A percentile compares a stretch with the other conserved stretches of the same genome.
phyloP scores from a whole-genome alignment of 2,797 vertebrate genomes.

The Molossus alvarezi region DNA sequence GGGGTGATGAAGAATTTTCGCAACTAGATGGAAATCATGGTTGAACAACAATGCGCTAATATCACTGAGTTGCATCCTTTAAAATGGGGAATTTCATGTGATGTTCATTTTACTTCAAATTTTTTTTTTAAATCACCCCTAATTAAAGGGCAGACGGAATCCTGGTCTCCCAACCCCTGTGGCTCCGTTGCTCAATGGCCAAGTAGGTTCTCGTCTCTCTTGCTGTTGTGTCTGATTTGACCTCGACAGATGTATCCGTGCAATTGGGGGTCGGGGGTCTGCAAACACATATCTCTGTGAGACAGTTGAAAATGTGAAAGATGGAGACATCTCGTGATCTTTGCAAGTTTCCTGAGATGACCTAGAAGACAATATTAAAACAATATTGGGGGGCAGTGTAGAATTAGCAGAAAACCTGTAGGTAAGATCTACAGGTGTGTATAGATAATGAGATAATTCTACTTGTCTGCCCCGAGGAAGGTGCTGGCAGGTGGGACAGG shows the following conservation, averaged over 20 bases:
- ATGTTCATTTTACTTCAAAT: neutral
- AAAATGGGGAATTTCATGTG: neutral
- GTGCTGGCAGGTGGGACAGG: rapidly evolving
- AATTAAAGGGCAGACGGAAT: neutral
- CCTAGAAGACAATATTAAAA: neutral
- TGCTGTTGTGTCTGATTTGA: rapidly evolving
- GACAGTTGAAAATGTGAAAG: no score
- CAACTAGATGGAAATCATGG: neutral
- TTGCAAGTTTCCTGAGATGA: no score
- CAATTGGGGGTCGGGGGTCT: neutral
- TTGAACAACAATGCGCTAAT: neutral
- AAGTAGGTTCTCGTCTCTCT: rapidly evolving
- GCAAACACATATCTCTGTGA: neutral
- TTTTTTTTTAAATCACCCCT: neutral
- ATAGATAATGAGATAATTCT: no score
- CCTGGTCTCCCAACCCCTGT: no score
- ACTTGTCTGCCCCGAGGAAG: neutral
- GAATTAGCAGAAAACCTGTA: neutral
- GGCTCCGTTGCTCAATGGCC: rapidly evolving
- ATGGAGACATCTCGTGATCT: no score
- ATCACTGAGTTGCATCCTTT: no score
- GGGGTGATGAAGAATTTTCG: no score
- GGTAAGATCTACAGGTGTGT: neutral
- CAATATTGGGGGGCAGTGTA: rapidly evolving
- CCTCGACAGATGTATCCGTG: neutral